Conservation (phyloP, 2,888 invertebrate genomes). For the Pheosia tremula region DNA sequence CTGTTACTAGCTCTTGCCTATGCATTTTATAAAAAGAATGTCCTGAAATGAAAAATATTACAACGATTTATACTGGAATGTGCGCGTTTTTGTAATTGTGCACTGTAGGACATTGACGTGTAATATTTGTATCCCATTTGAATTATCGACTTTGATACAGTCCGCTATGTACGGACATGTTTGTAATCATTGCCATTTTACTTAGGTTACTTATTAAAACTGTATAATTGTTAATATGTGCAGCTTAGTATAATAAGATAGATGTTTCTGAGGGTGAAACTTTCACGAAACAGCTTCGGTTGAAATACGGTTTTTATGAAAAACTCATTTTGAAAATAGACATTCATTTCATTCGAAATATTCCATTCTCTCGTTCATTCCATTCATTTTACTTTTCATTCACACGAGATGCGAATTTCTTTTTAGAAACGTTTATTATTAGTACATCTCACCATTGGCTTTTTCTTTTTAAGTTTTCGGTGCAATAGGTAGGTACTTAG, state of each 20-base stretch:
- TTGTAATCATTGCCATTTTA: slow-evolving; percentile 73
- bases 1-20: slow-evolving; percentile 37
- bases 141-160: slow-evolving; percentile 10
- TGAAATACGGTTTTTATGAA: slow-evolving; percentile 44
- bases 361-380: slow-evolving; percentile 8
- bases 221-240: slow-evolving; percentile 45
- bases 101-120: not conserved
- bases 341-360: slow-evolving; percentile 9
- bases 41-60: not conserved
- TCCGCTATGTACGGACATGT: slow-evolving; percentile 12
- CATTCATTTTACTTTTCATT: slow-evolving; percentile 9
- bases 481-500: slow-evolving; percentile 58
- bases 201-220: slow-evolving; percentile 58
- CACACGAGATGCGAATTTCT: not conserved
- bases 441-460: slow-evolving; percentile 2
- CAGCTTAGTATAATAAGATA: slow-evolving; percentile 46
- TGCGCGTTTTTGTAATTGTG: not conserved
- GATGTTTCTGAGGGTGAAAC: slow-evolving; percentile 57
- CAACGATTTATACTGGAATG: not conserved
- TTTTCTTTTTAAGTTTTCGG: slow-evolving; percentile 31
- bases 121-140: slow-evolving; percentile 3
- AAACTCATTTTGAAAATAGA: slow-evolving; percentile 39
- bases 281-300: slow-evolving; percentile 42
- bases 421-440: slow-evolving; percentile 3
- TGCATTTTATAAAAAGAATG: slow-evolving; percentile 29